Conservation (phyloP, 2,113 vertebrate genomes). For the Patagioenas fasciata region DNA sequence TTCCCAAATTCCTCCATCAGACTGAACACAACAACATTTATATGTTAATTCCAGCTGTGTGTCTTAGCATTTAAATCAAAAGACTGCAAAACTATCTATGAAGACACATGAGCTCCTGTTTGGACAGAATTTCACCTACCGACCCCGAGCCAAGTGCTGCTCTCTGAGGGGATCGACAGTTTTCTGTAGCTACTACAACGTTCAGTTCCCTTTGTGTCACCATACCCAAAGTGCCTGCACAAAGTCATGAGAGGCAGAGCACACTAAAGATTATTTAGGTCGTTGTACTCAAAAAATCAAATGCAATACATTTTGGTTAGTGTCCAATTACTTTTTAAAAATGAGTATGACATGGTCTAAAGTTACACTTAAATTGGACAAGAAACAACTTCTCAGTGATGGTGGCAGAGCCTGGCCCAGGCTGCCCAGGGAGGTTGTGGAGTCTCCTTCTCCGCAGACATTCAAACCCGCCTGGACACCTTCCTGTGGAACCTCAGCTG, state of each 20-base stretch:
- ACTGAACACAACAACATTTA: neutral
- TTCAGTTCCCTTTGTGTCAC: neutral
- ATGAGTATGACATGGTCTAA: too few relatives aligned
- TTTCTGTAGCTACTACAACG: neutral
- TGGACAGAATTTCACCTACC: neutral
- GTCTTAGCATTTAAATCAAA: constrained; percentile 9
- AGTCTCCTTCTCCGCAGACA: too few relatives aligned
- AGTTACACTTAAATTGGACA: too few relatives aligned
- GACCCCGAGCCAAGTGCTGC: neutral
- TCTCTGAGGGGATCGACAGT: neutral
- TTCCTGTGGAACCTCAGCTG: too few relatives aligned
- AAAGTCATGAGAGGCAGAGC: constrained; percentile 7
- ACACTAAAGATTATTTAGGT: neutral
- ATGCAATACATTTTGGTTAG: neutral
- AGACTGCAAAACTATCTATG: neutral
- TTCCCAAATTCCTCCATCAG: constrained; percentile 5
- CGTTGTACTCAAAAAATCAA: neutral
- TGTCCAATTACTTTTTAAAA: neutral
- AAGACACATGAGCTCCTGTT: neutral
- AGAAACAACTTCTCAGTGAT: too few relatives aligned
- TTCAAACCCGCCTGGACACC: too few relatives aligned
- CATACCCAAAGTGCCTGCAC: neutral
- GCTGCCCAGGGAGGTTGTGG: too few relatives aligned
- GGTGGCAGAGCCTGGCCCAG: too few relatives aligned
- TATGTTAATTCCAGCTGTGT: constrained; percentile 14